A percentile compares a stretch with the other conserved stretches of the same genome.
Conservation (phyloP, 2,797 vertebrate species). For the Anas bernieri region DNA sequence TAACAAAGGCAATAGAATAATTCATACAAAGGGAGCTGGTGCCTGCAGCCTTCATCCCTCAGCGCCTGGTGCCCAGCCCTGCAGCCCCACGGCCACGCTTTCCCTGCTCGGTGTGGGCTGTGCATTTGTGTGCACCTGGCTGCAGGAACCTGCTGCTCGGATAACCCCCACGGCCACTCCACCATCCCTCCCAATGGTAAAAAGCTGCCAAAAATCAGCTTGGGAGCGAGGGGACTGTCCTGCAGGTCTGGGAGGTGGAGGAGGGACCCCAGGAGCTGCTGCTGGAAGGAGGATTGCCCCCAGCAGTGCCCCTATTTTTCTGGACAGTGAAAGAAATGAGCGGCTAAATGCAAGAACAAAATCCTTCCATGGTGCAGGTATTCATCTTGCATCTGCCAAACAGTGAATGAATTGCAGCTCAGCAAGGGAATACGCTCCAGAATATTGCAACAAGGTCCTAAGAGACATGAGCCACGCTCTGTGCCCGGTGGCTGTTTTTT, state of each 20-base stretch:
- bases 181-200: background rate
- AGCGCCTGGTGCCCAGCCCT: background rate
- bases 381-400: background rate
- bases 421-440: background rate
- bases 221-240: background rate
- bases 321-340: background rate
- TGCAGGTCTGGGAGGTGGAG: background rate
- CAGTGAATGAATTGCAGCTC: rapidly evolving
- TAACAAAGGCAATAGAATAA: background rate
- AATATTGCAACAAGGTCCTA: background rate
- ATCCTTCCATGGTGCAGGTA: background rate
- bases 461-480: background rate
- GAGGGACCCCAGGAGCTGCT: too few species aligned
- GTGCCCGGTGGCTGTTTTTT: background rate
- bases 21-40: background rate
- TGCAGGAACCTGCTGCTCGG: background rate
- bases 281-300: too few species aligned
- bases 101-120: rapidly evolving
- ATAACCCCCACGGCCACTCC: conserved; percentile 19
- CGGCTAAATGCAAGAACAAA: background rate
- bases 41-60: background rate
- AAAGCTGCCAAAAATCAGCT: background rate
- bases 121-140: rapidly evolving
- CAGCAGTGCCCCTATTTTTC: background rate
- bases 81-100: background rate